Percentiles rank a stretch among this genome's conserved stretches.
phyloP scores from a whole-genome alignment of 2,888 invertebrate genomes.

The Unio delphinus region DNA sequence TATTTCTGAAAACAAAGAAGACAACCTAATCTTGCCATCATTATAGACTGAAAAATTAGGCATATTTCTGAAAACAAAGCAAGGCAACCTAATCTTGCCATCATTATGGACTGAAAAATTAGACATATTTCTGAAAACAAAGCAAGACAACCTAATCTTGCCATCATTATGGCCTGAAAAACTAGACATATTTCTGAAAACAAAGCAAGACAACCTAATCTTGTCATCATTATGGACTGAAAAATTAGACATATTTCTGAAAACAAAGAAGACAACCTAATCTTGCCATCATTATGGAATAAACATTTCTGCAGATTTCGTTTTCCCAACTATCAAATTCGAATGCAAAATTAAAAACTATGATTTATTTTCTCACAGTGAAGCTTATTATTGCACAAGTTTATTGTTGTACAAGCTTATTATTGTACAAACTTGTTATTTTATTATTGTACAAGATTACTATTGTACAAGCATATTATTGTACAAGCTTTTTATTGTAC shows the following conservation, averaged over 20 bases:
- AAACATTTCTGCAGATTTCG: no score
- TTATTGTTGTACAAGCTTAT: no score
- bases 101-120: constrained; percentile 24
- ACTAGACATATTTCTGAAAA: not conserved
- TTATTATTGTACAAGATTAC: no score
- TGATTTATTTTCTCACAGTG: no score
- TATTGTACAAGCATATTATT: no score
- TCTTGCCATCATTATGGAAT: not conserved
- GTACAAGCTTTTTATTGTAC: no score
- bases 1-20: no score
- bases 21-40: constrained; percentile 16
- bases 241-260: not conserved
- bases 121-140: not conserved
- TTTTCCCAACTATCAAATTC: no score
- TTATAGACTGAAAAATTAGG: constrained; percentile 20
- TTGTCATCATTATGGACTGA: constrained; percentile 27
- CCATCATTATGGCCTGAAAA: constrained; percentile 27
- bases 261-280: constrained; percentile 2
- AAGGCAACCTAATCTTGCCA: constrained; percentile 11
- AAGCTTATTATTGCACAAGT: no score
- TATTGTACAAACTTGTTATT: no score
- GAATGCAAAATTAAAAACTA: no score
- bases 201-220: constrained; percentile 2
- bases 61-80: not conserved
- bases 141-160: constrained; percentile 8